Percentiles rank a stretch among this genome's conserved stretches.
Evolutionary conservation across 2,888 invertebrate genomes (phyloP).

Genomic region (Petrolisthes cinctipes): DNA sequence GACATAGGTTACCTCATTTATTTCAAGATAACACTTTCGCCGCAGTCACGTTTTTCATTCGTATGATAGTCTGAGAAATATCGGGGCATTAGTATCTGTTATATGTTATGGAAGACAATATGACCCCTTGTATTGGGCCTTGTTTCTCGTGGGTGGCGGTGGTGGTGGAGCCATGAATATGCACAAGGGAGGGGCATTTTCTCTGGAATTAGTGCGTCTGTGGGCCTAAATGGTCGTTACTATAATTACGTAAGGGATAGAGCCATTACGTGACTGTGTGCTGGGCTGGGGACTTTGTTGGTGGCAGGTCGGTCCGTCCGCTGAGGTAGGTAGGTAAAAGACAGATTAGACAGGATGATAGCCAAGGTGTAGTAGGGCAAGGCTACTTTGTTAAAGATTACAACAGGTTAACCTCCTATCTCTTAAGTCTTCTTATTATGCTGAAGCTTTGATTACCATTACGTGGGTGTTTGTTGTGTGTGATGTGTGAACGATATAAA

Average conservation of each 20-base stretch:
- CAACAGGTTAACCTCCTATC: no score
- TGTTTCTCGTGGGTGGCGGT: background rate
- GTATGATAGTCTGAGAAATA: no score
- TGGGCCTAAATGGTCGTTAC: slow-evolving; percentile 26
- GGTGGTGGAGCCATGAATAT: background rate
- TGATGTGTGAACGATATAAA: no score
- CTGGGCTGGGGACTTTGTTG: background rate
- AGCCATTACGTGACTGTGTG: background rate
- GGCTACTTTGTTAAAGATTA: background rate
- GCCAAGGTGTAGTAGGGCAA: background rate
- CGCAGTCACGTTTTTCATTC: no score
- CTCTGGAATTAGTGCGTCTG: slow-evolving; percentile 14
- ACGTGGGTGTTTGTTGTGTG: no score
- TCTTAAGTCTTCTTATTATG: no score
- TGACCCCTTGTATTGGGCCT: background rate
- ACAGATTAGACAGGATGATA: background rate
- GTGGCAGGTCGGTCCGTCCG: background rate
- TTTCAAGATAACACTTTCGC: no score
- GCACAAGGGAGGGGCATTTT: slow-evolving; percentile 9
- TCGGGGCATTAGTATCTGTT: no score
- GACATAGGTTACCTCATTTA: no score
- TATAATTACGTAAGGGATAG: slow-evolving; percentile 27
- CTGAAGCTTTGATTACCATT: no score
- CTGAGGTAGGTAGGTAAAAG: background rate
- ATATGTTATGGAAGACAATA: background rate